Conservation (phyloP, 2,888 invertebrate genomes). For the Carpatolechia fugitivella region DNA sequence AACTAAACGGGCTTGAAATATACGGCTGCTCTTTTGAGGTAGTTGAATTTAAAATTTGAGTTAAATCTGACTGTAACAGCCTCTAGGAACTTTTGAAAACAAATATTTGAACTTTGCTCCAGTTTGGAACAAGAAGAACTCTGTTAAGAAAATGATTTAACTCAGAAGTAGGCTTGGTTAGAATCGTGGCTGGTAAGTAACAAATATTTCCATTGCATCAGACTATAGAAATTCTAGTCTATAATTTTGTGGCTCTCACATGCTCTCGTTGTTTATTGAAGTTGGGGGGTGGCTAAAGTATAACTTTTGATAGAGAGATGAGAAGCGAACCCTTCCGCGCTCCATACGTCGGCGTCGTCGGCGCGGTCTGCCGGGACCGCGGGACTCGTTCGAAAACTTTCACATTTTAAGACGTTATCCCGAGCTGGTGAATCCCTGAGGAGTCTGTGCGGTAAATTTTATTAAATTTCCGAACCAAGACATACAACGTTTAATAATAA, state of each 20-base stretch:
- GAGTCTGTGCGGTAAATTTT: slow-evolving; percentile 44
- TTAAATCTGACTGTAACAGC: slow-evolving; percentile 17
- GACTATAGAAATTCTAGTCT: neutral
- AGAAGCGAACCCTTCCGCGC: slow-evolving; percentile 31
- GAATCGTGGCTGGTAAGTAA: neutral
- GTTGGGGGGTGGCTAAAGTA: slow-evolving; percentile 36
- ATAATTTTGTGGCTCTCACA: slow-evolving; percentile 21
- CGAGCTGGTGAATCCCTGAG: slow-evolving; percentile 41
- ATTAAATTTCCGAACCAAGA: slow-evolving; percentile 49
- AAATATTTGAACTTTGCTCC: slow-evolving; percentile 4
- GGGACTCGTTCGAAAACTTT: slow-evolving; percentile 51
- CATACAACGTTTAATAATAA: slow-evolving; percentile 13
- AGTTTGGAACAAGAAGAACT: slow-evolving; percentile 3
- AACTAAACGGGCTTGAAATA: slow-evolving; percentile 15
- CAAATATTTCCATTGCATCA: neutral
- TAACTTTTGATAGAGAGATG: slow-evolving; percentile 40
- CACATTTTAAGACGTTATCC: slow-evolving; percentile 65
- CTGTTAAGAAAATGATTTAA: neutral
- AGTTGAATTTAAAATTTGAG: slow-evolving; percentile 19
- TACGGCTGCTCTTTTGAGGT: slow-evolving; percentile 13
- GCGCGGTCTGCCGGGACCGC: slow-evolving; percentile 40
- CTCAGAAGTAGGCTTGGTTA: neutral
- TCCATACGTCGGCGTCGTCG: slow-evolving; percentile 5
- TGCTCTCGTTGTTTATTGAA: slow-evolving; percentile 31
- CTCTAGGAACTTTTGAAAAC: slow-evolving; percentile 11